phyloP scores from a whole-genome alignment of 2,113 vertebrate species.

The Melospiza melodia region DNA sequence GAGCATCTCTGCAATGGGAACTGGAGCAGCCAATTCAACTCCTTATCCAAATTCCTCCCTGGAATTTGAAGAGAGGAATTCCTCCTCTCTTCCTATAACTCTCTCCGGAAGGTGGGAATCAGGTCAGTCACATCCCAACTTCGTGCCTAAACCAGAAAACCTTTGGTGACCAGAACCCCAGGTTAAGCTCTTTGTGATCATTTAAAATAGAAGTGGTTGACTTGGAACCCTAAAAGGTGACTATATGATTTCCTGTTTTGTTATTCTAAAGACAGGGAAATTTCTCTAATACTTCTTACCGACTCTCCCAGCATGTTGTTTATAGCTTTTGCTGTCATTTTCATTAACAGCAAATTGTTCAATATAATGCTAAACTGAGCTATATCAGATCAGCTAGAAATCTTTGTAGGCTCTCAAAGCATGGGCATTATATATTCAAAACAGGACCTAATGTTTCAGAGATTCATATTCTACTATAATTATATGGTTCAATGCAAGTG shows the following conservation, averaged over 20 bases:
- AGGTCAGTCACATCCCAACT: background rate
- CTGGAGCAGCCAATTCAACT: background rate
- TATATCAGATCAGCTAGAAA: slow-evolving; percentile 78
- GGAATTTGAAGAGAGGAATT: background rate
- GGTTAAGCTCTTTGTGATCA: background rate
- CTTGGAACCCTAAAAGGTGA: background rate
- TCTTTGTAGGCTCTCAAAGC: slow-evolving; percentile 76
- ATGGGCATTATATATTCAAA: slow-evolving; percentile 92
- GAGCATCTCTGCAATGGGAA: background rate
- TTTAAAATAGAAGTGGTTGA: background rate
- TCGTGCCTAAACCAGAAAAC: background rate
- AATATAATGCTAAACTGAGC: slow-evolving; percentile 72
- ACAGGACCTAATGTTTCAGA: slow-evolving; percentile 94
- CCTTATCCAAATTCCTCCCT: background rate
- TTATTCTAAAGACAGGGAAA: slow-evolving; percentile 34
- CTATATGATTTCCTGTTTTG: slow-evolving; percentile 12
- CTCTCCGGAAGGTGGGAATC: background rate
- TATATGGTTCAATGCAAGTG: slow-evolving; percentile 98
- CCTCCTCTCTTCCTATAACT: background rate
- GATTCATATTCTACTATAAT: slow-evolving; percentile 96
- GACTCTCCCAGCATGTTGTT: slow-evolving; percentile 59
- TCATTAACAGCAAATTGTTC: slow-evolving; percentile 75
- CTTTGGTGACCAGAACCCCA: background rate
- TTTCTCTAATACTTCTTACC: slow-evolving; percentile 41
- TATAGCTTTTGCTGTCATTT: slow-evolving; percentile 68